Evolutionary conservation across 2,888 invertebrate genomes (phyloP).

Genomic region (Eucera pruinosa): DNA sequence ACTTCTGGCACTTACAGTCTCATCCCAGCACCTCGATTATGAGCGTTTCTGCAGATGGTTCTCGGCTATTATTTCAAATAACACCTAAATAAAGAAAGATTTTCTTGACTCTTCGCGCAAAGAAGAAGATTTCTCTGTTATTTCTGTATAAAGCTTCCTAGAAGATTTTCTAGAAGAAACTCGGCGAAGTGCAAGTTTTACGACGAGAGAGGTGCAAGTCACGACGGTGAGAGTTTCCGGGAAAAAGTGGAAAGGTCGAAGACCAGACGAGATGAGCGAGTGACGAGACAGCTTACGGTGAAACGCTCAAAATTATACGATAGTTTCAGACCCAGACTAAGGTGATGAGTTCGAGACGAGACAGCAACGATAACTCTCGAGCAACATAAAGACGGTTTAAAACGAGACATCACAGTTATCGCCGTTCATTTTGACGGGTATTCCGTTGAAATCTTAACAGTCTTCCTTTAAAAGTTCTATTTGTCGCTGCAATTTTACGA

Average conservation of each 20-base stretch:
- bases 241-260: constrained; percentile 24
- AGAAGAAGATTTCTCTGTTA: too few relatives aligned
- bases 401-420: constrained; percentile 10
- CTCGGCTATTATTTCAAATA: not conserved
- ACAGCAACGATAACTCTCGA: constrained; percentile 19
- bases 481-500: not conserved
- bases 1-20: too few relatives aligned
- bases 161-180: not conserved
- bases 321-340: constrained; percentile 27
- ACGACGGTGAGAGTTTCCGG: constrained; percentile 5
- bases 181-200: not conserved
- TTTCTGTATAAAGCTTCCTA: not conserved
- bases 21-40: too few relatives aligned
- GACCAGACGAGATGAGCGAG: constrained; percentile 18
- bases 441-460: constrained; percentile 4
- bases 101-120: too few relatives aligned
- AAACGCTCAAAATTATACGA: constrained; percentile 29
- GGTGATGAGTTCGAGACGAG: constrained; percentile 27
- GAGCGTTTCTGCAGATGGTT: too few relatives aligned
- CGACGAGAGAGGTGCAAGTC: not conserved
- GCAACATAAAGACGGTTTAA: constrained; percentile 27
- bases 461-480: not conserved
- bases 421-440: not conserved
- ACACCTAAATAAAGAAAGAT: too few relatives aligned
- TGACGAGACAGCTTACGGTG: constrained; percentile 33